These are phyloP conservation scores for Spea hammondii DNA, from an alignment of 2,797 vertebrate genomes.

Conservation along the genomic window DNA sequence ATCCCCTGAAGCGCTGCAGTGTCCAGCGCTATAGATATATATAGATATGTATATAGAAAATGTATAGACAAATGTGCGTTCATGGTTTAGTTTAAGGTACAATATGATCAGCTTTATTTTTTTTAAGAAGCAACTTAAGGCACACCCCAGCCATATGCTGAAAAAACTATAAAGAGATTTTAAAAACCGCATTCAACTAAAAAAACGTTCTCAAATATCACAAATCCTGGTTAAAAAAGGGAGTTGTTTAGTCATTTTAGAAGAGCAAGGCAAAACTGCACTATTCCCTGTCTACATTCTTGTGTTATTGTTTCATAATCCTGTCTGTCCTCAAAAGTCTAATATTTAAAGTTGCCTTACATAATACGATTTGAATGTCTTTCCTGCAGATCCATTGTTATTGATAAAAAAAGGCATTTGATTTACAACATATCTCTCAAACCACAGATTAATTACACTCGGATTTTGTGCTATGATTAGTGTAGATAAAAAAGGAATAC, in stretches of 20 bases:
- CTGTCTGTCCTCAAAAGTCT: background rate
- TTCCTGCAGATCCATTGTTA: constrained; percentile 21
- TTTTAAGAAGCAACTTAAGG: no score
- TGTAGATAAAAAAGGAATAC: constrained; percentile 21
- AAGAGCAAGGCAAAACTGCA: background rate
- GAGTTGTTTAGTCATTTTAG: background rate
- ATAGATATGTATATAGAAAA: no score
- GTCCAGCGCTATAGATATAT: no score
- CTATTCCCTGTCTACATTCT: background rate
- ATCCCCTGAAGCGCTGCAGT: no score
- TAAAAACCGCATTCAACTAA: no score
- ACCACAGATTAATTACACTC: constrained; percentile 17
- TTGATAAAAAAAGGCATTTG: constrained; percentile 14
- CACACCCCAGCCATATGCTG: no score
- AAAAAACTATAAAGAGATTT: no score
- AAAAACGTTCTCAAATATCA: background rate
- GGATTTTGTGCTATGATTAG: constrained; percentile 18
- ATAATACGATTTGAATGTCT: constrained; percentile 16
- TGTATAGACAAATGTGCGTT: no score
- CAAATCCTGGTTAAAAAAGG: background rate
- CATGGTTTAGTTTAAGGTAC: no score
- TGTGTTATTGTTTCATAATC: constrained; percentile 16
- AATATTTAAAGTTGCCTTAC: constrained; percentile 12
- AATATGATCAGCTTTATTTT: no score
- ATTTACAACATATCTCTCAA: constrained; percentile 8